phyloP scores from a whole-genome alignment of 2,113 vertebrate species.

The Oostethus manadensis region DNA sequence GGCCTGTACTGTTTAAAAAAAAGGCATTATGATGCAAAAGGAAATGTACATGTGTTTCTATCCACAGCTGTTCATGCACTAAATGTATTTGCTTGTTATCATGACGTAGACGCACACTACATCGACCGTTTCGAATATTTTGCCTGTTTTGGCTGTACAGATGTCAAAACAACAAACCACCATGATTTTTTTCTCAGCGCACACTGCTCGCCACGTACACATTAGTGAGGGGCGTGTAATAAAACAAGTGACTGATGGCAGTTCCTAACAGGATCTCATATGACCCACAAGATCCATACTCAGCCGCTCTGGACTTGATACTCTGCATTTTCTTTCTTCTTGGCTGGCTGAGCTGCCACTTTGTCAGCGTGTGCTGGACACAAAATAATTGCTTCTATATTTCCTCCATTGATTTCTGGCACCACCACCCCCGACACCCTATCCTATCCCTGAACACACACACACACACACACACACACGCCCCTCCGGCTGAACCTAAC shows the following conservation, averaged over 20 bases:
- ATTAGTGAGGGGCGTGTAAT: neutral
- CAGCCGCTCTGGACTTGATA: slow-evolving; percentile 52
- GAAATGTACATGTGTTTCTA: too few relatives aligned
- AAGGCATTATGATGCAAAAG: too few relatives aligned
- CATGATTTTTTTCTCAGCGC: neutral
- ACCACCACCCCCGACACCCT: neutral
- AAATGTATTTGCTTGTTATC: too few relatives aligned
- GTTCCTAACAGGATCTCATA: slow-evolving; percentile 35
- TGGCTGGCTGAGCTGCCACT: slow-evolving; percentile 64
- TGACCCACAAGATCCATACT: slow-evolving; percentile 44
- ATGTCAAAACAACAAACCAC: too few relatives aligned
- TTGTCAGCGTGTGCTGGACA: slow-evolving; percentile 72
- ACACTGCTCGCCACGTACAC: neutral
- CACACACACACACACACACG: neutral
- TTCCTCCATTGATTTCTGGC: slow-evolving; percentile 76
- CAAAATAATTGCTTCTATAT: slow-evolving; percentile 79
- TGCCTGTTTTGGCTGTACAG: neutral
- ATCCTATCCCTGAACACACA: too few relatives aligned
- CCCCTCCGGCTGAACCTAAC: neutral
- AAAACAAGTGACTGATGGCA: slow-evolving; percentile 49
- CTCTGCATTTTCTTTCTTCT: slow-evolving; percentile 56
- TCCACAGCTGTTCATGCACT: too few relatives aligned
- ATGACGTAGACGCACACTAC: too few relatives aligned
- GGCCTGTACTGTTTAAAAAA: too few relatives aligned
- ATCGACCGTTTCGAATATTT: too few relatives aligned